Percentiles rank a stretch among this genome's conserved stretches.
Conservation (phyloP, 2,888 invertebrate genomes). For the Phyto melanocephala region DNA sequence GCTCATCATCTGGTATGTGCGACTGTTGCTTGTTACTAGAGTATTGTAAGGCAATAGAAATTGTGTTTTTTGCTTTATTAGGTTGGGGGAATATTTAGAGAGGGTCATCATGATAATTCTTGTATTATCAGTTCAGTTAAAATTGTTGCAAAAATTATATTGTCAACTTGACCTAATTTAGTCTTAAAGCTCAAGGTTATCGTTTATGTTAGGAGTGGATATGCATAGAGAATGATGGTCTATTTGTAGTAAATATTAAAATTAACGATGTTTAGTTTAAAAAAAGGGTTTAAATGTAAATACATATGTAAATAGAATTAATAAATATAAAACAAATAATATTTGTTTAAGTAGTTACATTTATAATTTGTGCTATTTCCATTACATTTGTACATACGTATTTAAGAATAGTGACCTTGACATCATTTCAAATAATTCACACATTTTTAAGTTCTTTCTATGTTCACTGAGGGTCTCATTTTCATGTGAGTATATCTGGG, state of each 20-base stretch:
- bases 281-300: background rate
- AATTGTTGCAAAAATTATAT: conserved; percentile 26
- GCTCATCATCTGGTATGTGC: background rate
- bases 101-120: conserved; percentile 17
- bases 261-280: background rate
- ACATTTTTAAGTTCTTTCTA: background rate
- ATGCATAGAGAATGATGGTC: background rate
- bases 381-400: background rate
- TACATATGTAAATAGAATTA: too few species aligned
- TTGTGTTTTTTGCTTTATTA: background rate
- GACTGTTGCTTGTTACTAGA: background rate
- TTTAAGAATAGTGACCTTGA: background rate
- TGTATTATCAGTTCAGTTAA: background rate
- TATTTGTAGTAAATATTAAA: background rate
- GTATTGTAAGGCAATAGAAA: background rate
- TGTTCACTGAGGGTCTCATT: too few species aligned
- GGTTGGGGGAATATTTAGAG: conserved; percentile 38
- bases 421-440: background rate
- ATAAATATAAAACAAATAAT: too few species aligned
- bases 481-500: too few species aligned
- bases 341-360: too few species aligned
- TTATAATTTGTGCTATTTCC: too few species aligned
- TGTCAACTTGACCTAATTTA: conserved; percentile 55
- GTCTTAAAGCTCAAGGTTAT: conserved; percentile 37
- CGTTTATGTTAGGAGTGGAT: background rate